phyloP scores from a whole-genome alignment of 2,797 vertebrate species.

The Xerus rutilus region DNA sequence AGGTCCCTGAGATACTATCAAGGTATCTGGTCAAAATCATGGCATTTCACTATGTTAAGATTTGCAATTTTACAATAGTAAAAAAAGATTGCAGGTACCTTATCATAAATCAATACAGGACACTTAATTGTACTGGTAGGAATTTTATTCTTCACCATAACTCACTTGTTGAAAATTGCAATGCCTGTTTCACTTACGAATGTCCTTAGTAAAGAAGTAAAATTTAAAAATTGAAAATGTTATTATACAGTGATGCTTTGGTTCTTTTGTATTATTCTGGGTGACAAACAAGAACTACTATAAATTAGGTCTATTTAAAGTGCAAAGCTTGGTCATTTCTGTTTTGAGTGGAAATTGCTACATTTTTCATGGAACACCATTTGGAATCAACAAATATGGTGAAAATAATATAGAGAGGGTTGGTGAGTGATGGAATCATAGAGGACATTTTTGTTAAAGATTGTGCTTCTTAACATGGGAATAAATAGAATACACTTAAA shows the following conservation, averaged over 20 bases:
- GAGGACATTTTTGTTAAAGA: not conserved
- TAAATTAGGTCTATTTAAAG: not conserved
- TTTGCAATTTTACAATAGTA: not conserved
- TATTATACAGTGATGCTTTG: not conserved
- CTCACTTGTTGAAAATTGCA: not conserved
- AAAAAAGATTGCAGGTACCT: not conserved
- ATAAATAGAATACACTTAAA: not conserved
- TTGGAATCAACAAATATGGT: not conserved
- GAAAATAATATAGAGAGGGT: not conserved
- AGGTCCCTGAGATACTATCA: not conserved
- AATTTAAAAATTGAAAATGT: not conserved
- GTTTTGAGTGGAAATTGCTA: not conserved
- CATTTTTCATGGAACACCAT: not conserved
- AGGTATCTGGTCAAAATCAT: not conserved
- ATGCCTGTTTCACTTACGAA: not conserved
- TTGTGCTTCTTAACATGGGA: not conserved
- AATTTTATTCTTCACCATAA: not conserved
- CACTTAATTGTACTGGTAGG: not conserved
- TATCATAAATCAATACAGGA: not conserved
- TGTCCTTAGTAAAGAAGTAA: not conserved
- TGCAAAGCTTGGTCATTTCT: not conserved
- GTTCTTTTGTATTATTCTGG: not conserved
- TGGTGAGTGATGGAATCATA: not conserved
- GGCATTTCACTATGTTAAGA: not conserved
- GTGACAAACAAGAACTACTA: not conserved